Conservation (phyloP, 2,888 invertebrate species). For the Meta bourneti region DNA sequence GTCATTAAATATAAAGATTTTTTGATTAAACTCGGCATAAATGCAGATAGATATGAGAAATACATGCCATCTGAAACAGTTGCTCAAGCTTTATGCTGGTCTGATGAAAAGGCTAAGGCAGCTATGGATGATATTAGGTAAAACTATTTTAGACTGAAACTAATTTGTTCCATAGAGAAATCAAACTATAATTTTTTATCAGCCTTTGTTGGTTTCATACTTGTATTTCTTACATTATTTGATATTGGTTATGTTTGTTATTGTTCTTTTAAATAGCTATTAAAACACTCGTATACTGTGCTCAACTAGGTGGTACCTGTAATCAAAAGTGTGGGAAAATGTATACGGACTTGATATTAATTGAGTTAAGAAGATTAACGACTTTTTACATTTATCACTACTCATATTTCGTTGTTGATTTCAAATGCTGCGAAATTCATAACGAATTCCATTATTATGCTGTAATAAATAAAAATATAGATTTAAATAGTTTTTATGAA, state of each 20-base stretch:
- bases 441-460: too few species aligned
- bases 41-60: constrained; percentile 58
- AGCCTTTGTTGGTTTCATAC: not conserved
- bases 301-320: too few species aligned
- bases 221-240: not conserved
- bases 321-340: too few species aligned
- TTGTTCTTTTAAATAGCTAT: not conserved
- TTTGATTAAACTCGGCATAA: constrained; percentile 62
- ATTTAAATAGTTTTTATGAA: too few species aligned
- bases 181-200: not conserved
- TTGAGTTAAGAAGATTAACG: too few species aligned
- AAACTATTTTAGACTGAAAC: not conserved
- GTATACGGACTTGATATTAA: too few species aligned
- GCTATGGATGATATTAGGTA: constrained; percentile 24
- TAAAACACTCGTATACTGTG: not conserved
- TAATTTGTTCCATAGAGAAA: not conserved
- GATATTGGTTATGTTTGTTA: not conserved
- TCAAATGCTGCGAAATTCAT: too few species aligned
- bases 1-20: constrained; percentile 65
- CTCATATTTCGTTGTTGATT: too few species aligned
- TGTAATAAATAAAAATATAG: too few species aligned
- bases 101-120: constrained; percentile 41
- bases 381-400: too few species aligned
- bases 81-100: constrained; percentile 58
- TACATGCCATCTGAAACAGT: constrained; percentile 61